Evolutionary conservation across 2,888 invertebrate genomes (phyloP).

Genomic region (Neoitamus cyanurus): DNA sequence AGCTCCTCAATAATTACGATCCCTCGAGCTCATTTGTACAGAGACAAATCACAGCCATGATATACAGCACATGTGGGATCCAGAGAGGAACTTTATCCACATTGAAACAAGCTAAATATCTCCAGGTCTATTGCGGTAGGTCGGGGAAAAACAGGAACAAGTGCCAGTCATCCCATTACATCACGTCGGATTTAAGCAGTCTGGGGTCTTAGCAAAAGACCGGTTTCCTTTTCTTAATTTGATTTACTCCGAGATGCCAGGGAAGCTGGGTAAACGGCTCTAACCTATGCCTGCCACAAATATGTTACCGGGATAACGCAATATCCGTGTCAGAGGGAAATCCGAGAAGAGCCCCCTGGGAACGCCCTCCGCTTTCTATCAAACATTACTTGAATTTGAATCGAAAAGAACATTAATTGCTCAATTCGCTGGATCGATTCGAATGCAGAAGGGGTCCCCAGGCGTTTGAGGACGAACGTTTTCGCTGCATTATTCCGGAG

Average conservation of each 20-base stretch:
- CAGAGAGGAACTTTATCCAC: neutral
- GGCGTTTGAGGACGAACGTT: neutral
- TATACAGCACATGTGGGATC: neutral
- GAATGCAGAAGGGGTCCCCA: neutral
- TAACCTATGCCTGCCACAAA: neutral
- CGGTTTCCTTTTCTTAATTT: slow-evolving; percentile 4
- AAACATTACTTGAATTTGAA: neutral
- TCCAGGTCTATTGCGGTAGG: neutral
- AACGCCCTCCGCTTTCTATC: neutral
- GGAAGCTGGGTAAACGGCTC: neutral
- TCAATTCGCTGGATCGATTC: neutral
- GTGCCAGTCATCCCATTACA: slow-evolving; percentile 21
- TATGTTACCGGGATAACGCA: neutral
- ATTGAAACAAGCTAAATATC: neutral
- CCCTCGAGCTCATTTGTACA: slow-evolving; percentile 11
- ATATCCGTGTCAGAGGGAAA: neutral
- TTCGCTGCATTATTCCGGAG: neutral
- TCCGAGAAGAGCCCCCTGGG: neutral
- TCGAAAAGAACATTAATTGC: neutral
- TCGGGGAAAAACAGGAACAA: neutral
- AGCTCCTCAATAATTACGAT: slow-evolving; percentile 21
- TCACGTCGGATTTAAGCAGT: slow-evolving; percentile 3
- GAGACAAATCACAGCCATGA: slow-evolving; percentile 22
- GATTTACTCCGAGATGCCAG: neutral
- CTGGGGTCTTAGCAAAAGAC: slow-evolving; percentile 7